These are phyloP conservation scores for Drosophila repletoides DNA, from an alignment of 1,140 invertebrate genomes.

Conservation along the genomic window DNA sequence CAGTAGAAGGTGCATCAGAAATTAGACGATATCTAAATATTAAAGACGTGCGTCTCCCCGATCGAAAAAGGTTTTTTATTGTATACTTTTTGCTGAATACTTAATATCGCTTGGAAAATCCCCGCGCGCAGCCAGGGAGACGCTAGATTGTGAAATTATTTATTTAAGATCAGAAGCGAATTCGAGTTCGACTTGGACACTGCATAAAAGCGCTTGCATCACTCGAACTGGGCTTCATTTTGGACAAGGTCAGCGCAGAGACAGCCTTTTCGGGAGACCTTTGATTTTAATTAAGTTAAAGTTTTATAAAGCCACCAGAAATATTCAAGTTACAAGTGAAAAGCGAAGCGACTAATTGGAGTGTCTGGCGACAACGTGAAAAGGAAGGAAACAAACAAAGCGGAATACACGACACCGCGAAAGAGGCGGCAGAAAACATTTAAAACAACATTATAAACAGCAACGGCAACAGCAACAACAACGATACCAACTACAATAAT, in stretches of 20 bases:
- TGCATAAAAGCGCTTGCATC: slow-evolving; percentile 61
- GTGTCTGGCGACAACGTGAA: slow-evolving; percentile 49
- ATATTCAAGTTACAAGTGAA: too few species aligned
- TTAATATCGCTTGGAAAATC: slow-evolving; percentile 42
- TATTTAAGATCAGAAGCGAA: neutral
- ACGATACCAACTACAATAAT: slow-evolving; percentile 23
- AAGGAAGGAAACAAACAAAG: slow-evolving; percentile 75
- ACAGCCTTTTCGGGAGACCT: slow-evolving; percentile 12
- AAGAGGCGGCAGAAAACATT: slow-evolving; percentile 36
- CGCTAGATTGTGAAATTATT: slow-evolving; percentile 28
- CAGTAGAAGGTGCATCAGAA: slow-evolving; percentile 24
- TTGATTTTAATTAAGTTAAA: too few species aligned
- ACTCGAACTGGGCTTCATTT: slow-evolving; percentile 43
- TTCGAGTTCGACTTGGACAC: neutral
- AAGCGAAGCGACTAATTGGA: slow-evolving; percentile 66
- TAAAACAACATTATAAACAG: slow-evolving; percentile 18
- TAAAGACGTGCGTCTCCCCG: slow-evolving; percentile 49
- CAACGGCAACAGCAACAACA: slow-evolving; percentile 28
- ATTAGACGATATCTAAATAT: slow-evolving; percentile 28
- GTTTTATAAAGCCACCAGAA: too few species aligned
- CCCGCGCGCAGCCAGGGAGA: slow-evolving; percentile 42
- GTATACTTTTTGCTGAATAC: too few species aligned
- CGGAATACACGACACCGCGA: slow-evolving; percentile 51
- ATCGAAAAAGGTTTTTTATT: too few species aligned
- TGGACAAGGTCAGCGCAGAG: slow-evolving; percentile 38